phyloP scores from a whole-genome alignment of 2,797 vertebrate genomes.

The Heliangelus exortis region DNA sequence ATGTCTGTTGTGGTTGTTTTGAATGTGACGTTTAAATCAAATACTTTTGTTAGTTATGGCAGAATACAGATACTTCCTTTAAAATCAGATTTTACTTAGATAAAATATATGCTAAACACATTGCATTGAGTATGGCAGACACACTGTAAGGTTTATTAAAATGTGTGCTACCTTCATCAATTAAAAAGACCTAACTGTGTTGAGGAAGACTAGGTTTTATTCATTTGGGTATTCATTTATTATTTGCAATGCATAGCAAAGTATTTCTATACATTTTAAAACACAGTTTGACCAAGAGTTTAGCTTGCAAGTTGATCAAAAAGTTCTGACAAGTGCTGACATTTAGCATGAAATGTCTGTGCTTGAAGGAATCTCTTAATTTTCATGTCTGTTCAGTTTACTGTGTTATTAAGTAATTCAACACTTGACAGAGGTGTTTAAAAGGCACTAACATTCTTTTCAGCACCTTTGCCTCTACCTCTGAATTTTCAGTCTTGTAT shows the following conservation, averaged over 20 bases:
- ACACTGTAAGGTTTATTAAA: neutral
- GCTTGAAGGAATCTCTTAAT: neutral
- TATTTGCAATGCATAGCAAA: neutral
- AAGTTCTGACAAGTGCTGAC: neutral
- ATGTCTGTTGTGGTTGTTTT: neutral
- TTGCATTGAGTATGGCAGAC: neutral
- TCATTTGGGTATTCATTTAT: neutral
- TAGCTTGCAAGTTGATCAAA: neutral
- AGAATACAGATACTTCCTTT: neutral
- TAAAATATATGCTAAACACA: neutral
- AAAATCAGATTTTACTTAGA: neutral
- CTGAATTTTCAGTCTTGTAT: neutral
- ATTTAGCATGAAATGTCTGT: neutral
- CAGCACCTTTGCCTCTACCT: neutral
- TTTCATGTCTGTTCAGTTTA: neutral
- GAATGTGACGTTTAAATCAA: neutral
- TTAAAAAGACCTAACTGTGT: neutral
- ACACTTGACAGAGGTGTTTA: neutral
- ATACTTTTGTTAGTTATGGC: neutral
- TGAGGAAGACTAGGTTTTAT: neutral
- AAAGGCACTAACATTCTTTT: neutral
- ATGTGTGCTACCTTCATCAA: rapidly evolving
- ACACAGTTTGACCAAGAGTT: neutral
- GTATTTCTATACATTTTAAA: neutral
- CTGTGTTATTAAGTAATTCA: neutral